These are phyloP conservation scores for Nothocercus julius DNA, from an alignment of 2,113 vertebrate species.

Conservation along the genomic window DNA sequence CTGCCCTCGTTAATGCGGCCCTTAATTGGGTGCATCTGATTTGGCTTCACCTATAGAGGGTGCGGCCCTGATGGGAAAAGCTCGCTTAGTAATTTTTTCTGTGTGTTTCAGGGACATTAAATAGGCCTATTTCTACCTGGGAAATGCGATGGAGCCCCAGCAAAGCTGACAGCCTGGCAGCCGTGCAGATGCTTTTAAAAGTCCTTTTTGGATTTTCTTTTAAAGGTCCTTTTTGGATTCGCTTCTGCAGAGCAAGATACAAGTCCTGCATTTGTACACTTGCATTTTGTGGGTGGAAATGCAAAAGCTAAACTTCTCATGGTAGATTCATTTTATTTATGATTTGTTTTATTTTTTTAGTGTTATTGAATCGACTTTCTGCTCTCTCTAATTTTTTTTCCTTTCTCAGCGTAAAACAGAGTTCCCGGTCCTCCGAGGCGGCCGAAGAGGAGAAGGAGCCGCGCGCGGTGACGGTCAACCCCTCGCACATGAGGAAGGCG, in stretches of 20 bases:
- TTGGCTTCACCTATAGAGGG: background rate
- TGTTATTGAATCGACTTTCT: background rate
- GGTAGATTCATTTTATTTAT: background rate
- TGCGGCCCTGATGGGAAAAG: background rate
- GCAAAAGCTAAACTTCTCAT: background rate
- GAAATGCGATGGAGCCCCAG: background rate
- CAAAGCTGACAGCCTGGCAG: background rate
- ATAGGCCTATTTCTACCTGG: background rate
- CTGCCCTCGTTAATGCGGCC: conserved; percentile 37
- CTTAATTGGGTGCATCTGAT: background rate
- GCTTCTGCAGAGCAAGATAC: background rate
- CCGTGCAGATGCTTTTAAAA: background rate
- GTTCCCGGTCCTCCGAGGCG: conserved; percentile 73
- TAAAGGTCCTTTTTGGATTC: background rate
- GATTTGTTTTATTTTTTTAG: background rate
- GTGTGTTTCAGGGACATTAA: background rate
- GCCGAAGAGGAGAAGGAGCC: conserved; percentile 83
- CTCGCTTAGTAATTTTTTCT: background rate
- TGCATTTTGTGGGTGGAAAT: background rate
- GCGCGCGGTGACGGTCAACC: conserved; percentile 85
- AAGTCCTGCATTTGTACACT: background rate
- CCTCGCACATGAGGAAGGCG: conserved; percentile 92
- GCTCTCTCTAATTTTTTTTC: background rate
- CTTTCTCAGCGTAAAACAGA: conserved; percentile 74
- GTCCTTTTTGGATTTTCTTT: background rate